These are phyloP conservation scores for Melanotaenia maccullochi DNA, from an alignment of 2,797 vertebrate genomes.

Conservation along the genomic window DNA sequence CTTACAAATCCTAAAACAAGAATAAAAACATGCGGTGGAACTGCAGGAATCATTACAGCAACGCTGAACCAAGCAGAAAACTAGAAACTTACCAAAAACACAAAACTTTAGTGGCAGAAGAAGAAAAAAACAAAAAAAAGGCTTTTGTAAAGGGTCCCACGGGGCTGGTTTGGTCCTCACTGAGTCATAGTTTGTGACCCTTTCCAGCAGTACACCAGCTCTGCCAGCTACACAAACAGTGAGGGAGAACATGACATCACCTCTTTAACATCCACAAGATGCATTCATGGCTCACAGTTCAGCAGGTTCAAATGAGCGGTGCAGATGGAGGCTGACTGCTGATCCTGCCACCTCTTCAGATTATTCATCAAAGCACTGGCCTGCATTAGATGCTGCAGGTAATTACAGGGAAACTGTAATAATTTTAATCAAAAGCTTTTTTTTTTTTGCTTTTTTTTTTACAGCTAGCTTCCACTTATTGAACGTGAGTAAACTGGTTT, in stretches of 20 bases:
- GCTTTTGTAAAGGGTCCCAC: slow-evolving; percentile 45
- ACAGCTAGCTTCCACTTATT: not conserved
- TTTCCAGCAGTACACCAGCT: slow-evolving; percentile 57
- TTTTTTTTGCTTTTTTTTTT: slow-evolving; percentile 21
- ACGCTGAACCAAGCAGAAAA: slow-evolving; percentile 42
- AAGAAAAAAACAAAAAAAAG: not conserved
- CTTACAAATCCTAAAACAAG: slow-evolving; percentile 42
- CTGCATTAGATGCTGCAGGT: slow-evolving; percentile 59
- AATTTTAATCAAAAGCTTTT: slow-evolving; percentile 52
- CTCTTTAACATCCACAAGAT: slow-evolving; percentile 73
- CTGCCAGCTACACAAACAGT: slow-evolving; percentile 79
- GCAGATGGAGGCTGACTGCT: slow-evolving; percentile 59
- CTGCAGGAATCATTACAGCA: slow-evolving; percentile 42
- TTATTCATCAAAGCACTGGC: slow-evolving; percentile 11
- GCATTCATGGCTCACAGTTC: slow-evolving; percentile 74
- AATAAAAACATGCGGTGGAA: slow-evolving; percentile 23
- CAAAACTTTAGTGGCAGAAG: not conserved
- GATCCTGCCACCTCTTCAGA: slow-evolving; percentile 35
- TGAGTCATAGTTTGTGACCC: slow-evolving; percentile 60
- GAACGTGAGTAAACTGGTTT: slow-evolving; percentile 35
- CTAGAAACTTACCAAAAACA: slow-evolving; percentile 14
- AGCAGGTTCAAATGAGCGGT: slow-evolving; percentile 70
- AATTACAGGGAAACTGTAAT: slow-evolving; percentile 68
- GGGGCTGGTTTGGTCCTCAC: slow-evolving; percentile 50
- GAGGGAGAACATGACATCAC: slow-evolving; percentile 82